phyloP scores from a whole-genome alignment of 2,888 invertebrate genomes.

The Pristionchus arcanus region DNA sequence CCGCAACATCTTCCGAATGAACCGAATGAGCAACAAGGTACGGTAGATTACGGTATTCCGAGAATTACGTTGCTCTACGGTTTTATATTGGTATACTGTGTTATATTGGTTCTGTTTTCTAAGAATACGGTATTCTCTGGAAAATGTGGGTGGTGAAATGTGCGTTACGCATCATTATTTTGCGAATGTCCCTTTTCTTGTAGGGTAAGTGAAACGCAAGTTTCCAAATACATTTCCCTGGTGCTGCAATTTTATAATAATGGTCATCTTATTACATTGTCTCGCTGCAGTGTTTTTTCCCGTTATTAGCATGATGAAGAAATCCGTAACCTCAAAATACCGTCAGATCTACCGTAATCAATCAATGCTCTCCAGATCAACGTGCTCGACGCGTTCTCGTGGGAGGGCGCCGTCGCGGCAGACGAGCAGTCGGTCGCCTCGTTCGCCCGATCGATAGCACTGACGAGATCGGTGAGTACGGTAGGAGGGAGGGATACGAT shows the following conservation, averaged over 20 bases:
- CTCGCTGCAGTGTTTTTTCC: no score
- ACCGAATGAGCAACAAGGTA: slow-evolving; percentile 46
- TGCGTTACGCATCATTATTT: no score
- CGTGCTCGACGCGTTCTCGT: slow-evolving; percentile 41
- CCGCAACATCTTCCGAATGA: slow-evolving; percentile 30
- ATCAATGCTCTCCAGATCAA: slow-evolving; percentile 41
- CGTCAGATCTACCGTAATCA: background rate
- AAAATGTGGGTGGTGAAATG: no score
- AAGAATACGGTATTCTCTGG: background rate
- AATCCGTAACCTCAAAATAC: background rate
- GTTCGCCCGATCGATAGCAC: slow-evolving; percentile 13
- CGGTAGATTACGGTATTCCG: background rate
- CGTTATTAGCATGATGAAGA: background rate
- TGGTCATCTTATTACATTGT: no score
- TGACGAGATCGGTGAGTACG: slow-evolving; percentile 24
- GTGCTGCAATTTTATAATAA: no score
- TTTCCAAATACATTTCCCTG: no score
- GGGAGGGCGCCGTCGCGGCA: slow-evolving; percentile 19
- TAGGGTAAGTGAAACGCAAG: no score
- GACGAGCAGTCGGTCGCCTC: slow-evolving; percentile 48
- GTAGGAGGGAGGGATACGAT: background rate
- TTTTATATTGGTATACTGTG: no score
- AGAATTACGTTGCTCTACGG: no score
- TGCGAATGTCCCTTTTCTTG: no score
- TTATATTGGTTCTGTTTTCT: no score